Conservation (phyloP, 2,113 vertebrate species). For the Epinephelus moara region DNA sequence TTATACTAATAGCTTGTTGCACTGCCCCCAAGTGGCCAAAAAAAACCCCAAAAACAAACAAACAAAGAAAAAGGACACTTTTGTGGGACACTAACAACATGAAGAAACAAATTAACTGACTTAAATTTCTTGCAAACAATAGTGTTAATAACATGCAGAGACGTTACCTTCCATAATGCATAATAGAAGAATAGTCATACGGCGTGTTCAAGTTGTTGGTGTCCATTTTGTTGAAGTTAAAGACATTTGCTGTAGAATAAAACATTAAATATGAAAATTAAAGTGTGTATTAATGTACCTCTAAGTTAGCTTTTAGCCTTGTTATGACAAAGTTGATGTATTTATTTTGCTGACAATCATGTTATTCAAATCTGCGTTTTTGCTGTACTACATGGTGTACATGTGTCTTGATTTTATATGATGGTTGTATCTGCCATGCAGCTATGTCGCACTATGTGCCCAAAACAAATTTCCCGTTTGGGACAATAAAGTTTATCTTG, state of each 20-base stretch:
- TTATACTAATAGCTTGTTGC: not conserved
- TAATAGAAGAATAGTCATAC: slow-evolving; percentile 70
- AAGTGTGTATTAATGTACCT: not conserved
- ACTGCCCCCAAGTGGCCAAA: not conserved
- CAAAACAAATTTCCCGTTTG: too few relatives aligned
- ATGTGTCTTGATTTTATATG: too few relatives aligned
- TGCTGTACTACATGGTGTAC: too few relatives aligned
- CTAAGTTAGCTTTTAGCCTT: not conserved
- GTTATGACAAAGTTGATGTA: too few relatives aligned
- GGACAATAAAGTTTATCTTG: too few relatives aligned
- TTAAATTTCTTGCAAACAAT: not conserved
- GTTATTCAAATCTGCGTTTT: too few relatives aligned
- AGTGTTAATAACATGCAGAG: not conserved
- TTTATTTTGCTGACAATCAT: too few relatives aligned
- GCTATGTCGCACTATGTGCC: too few relatives aligned
- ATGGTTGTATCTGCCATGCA: too few relatives aligned
- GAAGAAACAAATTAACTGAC: not conserved
- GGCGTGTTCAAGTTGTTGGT: slow-evolving; percentile 61
- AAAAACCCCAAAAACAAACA: not conserved
- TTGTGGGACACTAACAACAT: not conserved
- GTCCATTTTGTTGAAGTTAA: slow-evolving; percentile 52
- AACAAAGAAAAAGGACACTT: not conserved
- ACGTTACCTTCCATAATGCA: slow-evolving; percentile 68
- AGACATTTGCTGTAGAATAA: not conserved
- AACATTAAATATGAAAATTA: not conserved